Base-by-base conservation (phyloP, 2,888 invertebrate species). In the Marronus borbonicus region DNA sequence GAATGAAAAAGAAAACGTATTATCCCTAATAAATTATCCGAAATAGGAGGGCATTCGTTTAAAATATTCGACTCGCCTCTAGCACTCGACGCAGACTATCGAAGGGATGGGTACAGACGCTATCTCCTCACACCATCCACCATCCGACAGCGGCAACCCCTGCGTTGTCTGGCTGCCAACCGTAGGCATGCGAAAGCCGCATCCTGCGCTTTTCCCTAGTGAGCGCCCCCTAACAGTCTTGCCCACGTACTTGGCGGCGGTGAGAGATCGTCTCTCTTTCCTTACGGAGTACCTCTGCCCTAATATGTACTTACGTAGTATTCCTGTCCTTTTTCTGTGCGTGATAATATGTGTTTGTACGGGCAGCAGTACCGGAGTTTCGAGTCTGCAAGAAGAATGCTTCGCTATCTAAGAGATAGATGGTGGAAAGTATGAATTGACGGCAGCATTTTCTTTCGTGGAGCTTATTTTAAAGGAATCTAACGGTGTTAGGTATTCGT, bases 31-130 rank as follows among this genome's bases (percentile, higher is more conserved):
- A 68, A 68, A 68, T 68, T 68, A 68, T 68, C 50, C 50, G 24
- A 39, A 68, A 68, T 62, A 62, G 62, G n/a, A 50, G 44, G 68
- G 68, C 68, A 68, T 68, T 68, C 68, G 68, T 68, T 68, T 68
- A 68, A 68, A 68, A 68, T 68, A 68, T 68, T 68, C 50, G 4
- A 68, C 50, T 44, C 44, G 44, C 44, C 44, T 44, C 65, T 36
- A 39, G 65, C 17, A 39, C 17, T 7, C 10, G 17, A 36, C 65
- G 65, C 65, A 65, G 65, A 65, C 65, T n/a, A 36, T 55, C 65
- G 10, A 20, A 17, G 65, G 65, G n/a, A 65, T 65, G 65, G 39
- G 65, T 65, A 36, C 65, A 65, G 65, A 65, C 65, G 65, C 31
- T 17, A 14, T 39, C 39, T 8, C 36, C 17, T 36, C 55, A n/a